These are phyloP conservation scores for Nymphalis urticae DNA, from an alignment of 2,888 invertebrate species.

Conservation along the genomic window DNA sequence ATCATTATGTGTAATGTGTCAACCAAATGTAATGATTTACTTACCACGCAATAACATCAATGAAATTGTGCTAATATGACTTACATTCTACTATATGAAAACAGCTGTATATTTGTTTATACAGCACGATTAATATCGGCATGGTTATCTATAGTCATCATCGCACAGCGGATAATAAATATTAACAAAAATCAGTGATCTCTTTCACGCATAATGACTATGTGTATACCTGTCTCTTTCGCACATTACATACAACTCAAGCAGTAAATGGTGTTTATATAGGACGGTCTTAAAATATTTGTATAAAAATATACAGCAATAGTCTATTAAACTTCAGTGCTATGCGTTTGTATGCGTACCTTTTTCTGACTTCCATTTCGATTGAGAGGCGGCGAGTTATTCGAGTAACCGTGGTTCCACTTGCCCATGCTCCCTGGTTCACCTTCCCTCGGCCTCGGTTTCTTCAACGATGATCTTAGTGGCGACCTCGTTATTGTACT, in stretches of 20 bases:
- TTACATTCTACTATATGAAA: neutral
- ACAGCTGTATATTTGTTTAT: neutral
- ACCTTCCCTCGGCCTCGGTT: constrained; percentile 84
- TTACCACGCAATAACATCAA: neutral
- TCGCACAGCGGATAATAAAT: too few species aligned
- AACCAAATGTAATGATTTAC: neutral
- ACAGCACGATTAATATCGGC: too few species aligned
- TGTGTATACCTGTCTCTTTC: too few species aligned
- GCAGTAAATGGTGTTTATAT: too few species aligned
- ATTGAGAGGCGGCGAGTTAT: constrained; percentile 90
- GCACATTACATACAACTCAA: too few species aligned
- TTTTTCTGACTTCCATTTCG: constrained; percentile 94
- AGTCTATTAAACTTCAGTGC: constrained; percentile 88
- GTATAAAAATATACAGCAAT: neutral
- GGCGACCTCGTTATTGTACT: constrained; percentile 74
- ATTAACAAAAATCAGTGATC: too few species aligned
- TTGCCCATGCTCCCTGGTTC: constrained; percentile 86
- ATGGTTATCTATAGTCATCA: too few species aligned
- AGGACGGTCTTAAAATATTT: too few species aligned
- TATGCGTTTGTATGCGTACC: constrained; percentile 94
- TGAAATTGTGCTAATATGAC: constrained; percentile 3
- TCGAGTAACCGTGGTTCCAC: constrained; percentile 91
- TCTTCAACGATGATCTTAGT: constrained; percentile 89
- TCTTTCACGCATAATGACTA: too few species aligned
- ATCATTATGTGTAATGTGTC: neutral